Conservation (phyloP, 2,888 invertebrate genomes). For the Sarcophaga caerulescens region DNA sequence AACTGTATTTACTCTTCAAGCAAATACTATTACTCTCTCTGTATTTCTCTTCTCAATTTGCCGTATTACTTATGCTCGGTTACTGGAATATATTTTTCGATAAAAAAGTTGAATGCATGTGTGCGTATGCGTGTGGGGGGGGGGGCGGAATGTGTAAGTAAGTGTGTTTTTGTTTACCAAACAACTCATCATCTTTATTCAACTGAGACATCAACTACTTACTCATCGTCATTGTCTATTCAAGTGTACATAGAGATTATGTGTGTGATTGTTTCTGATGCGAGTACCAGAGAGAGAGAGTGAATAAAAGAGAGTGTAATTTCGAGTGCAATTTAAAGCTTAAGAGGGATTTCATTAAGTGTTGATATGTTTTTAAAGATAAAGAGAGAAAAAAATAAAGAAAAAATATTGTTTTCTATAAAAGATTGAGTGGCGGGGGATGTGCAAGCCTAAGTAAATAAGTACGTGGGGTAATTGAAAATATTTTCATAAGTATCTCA, state of each 20-base stretch:
- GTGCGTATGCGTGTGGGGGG: too few relatives aligned
- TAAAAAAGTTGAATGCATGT: too few relatives aligned
- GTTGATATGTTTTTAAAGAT: conserved; percentile 55
- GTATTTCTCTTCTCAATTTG: too few relatives aligned
- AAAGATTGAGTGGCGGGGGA: too few relatives aligned
- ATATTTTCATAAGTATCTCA: too few relatives aligned
- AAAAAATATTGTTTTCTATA: not conserved
- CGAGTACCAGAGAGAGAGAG: conserved; percentile 17
- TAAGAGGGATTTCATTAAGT: conserved; percentile 64
- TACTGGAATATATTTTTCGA: too few relatives aligned
- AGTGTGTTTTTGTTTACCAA: not conserved
- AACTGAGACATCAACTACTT: conserved; percentile 31
- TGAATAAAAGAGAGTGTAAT: conserved; percentile 28
- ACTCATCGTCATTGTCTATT: conserved; percentile 34
- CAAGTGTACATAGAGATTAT: conserved; percentile 11
- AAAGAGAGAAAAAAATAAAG: not conserved
- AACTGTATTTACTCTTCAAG: conserved; percentile 30
- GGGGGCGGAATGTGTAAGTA: not conserved
- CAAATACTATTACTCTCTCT: conserved; percentile 23
- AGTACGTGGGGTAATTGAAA: too few relatives aligned
- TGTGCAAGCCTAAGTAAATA: too few relatives aligned
- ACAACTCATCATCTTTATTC: conserved; percentile 36
- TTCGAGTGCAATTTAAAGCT: conserved; percentile 66
- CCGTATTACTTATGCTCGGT: too few relatives aligned
- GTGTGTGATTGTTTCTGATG: not conserved